Evolutionary conservation across 2,888 invertebrate genomes (phyloP).

Genomic region (Cantharis rufa): DNA sequence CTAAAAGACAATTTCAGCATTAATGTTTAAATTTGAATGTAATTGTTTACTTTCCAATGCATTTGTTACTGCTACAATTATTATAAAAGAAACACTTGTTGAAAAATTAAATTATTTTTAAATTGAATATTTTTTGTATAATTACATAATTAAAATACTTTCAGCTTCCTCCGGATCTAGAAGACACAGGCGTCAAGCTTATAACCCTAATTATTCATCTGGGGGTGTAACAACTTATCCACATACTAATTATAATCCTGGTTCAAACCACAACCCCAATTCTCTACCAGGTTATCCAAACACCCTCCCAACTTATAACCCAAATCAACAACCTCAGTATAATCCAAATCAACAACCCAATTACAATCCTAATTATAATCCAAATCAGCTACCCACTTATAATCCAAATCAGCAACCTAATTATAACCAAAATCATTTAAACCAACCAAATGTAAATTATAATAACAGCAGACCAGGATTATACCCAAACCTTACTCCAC

Average conservation of each 20-base stretch:
- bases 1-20: neutral
- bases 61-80: neutral
- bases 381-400: neutral
- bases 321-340: neutral
- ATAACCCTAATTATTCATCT: neutral
- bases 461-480: neutral
- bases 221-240: neutral
- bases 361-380: neutral
- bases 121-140: neutral
- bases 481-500: neutral
- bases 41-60: neutral
- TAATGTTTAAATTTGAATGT: neutral
- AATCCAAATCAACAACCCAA: constrained; percentile 1
- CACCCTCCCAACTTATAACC: neutral
- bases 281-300: no score
- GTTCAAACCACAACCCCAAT: neutral
- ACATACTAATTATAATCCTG: neutral
- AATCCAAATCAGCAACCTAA: neutral
- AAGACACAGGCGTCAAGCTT: neutral
- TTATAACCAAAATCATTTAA: neutral
- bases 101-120: neutral
- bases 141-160: neutral
- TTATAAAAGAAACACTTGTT: neutral
- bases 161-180: neutral
- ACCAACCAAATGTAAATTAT: neutral